These are phyloP conservation scores for Dipodomys merriami DNA, from an alignment of 2,113 vertebrate genomes.

Conservation along the genomic window DNA sequence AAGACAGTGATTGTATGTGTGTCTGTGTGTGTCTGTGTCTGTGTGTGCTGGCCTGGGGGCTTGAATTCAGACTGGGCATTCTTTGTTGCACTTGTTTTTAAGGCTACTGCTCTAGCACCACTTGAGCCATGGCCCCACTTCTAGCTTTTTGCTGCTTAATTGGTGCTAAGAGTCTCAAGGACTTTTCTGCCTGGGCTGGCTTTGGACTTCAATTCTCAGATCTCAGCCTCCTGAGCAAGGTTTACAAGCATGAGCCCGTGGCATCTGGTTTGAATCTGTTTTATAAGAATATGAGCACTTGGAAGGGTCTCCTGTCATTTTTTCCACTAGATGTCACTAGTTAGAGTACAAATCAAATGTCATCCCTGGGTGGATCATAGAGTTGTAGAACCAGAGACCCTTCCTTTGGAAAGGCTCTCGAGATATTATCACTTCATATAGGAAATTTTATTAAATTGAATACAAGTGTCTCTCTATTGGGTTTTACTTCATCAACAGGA, in stretches of 20 bases:
- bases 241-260: no score
- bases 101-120: no score
- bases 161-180: no score
- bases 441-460: conserved; percentile 19
- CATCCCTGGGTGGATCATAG: not conserved
- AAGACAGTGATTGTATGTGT: not conserved
- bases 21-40: no score
- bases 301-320: not conserved
- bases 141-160: no score
- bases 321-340: not conserved
- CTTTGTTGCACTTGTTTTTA: no score
- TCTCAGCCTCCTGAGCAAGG: no score
- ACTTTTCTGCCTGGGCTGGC: no score
- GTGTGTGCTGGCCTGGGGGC: no score
- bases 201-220: no score
- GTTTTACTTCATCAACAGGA: conserved; percentile 3
- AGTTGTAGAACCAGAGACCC: not conserved
- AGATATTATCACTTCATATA: conserved; percentile 11
- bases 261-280: not conserved
- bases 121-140: no score
- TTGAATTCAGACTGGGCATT: no score
- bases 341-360: not conserved
- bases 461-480: not conserved
- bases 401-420: not conserved
- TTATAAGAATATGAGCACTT: conserved; percentile 6